Conservation (phyloP, 2,888 invertebrate species). For the Crepidodera aurea region DNA sequence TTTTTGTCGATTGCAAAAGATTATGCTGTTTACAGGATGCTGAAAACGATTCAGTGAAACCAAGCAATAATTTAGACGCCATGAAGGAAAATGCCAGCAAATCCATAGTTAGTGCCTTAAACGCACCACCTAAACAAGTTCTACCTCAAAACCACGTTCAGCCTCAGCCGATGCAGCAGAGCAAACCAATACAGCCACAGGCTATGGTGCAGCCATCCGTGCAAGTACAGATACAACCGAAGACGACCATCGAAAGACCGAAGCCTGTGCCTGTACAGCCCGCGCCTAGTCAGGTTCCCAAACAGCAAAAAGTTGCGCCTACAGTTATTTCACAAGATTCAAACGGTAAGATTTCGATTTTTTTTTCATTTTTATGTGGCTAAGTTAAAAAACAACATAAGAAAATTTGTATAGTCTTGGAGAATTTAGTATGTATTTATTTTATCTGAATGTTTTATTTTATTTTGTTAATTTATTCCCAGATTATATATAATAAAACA, state of each 20-base stretch:
- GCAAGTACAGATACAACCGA: slow-evolving; percentile 43
- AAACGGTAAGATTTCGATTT: slow-evolving; percentile 41
- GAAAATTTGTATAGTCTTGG: too few relatives aligned
- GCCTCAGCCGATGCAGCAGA: slow-evolving; percentile 42
- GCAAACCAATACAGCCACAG: slow-evolving; percentile 47
- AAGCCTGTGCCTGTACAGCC: slow-evolving; percentile 38
- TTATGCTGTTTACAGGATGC: slow-evolving; percentile 14
- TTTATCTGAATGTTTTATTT: too few relatives aligned
- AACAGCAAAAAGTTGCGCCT: slow-evolving; percentile 48
- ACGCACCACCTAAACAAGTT: slow-evolving; percentile 51
- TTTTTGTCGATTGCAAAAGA: too few relatives aligned
- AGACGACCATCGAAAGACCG: slow-evolving; percentile 37
- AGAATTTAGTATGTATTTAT: too few relatives aligned
- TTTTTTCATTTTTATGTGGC: too few relatives aligned
- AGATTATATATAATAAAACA: too few relatives aligned
- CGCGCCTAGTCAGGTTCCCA: slow-evolving; percentile 32
- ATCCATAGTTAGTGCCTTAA: slow-evolving; percentile 49
- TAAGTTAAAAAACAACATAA: too few relatives aligned
- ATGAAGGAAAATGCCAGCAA: slow-evolving; percentile 43
- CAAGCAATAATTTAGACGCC: slow-evolving; percentile 42
- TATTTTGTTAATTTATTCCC: too few relatives aligned
- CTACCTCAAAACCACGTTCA: slow-evolving; percentile 52
- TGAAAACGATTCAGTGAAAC: slow-evolving; percentile 38
- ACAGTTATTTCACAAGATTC: slow-evolving; percentile 44
- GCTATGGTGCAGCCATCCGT: slow-evolving; percentile 56